Conservation (phyloP, 1,140 invertebrate genomes). For the Drosophila sproati region DNA sequence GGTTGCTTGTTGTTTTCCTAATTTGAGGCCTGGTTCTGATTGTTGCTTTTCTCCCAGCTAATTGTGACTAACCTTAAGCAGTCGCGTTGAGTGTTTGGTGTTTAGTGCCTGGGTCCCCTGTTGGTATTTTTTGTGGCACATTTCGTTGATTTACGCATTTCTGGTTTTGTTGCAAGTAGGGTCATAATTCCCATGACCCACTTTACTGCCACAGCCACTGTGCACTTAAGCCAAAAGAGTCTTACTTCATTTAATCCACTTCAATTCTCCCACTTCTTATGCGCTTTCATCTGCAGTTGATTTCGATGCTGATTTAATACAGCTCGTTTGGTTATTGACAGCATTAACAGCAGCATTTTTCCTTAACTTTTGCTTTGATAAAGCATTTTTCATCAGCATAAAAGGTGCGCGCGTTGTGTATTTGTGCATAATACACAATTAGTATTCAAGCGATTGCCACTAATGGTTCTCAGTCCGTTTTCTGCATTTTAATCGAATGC, state of each 20-base stretch:
- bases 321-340: not conserved
- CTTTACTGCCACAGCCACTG: conserved; percentile 5
- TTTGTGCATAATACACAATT: conserved; percentile 11
- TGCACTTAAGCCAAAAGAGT: not conserved
- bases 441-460: conserved; percentile 11
- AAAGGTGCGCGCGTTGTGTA: too few species aligned
- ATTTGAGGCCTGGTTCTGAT: conserved; percentile 35
- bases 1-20: conserved; percentile 9
- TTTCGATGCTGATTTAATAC: not conserved
- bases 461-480: conserved; percentile 1
- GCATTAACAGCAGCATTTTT: not conserved
- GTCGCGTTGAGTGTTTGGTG: not conserved
- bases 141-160: conserved; percentile 11
- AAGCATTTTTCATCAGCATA: too few species aligned
- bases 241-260: not conserved
- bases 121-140: not conserved
- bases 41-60: conserved; percentile 38
- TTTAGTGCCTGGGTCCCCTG: not conserved
- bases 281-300: not conserved
- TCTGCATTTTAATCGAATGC: conserved; percentile 7
- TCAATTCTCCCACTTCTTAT: not conserved
- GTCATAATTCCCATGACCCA: conserved; percentile 20
- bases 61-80: conserved; percentile 45
- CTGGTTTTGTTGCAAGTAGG: conserved; percentile 12
- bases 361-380: not conserved